Percentiles rank a stretch among this genome's conserved stretches.
Conservation (phyloP, 2,888 invertebrate species). For the Ectemnius continuus region DNA sequence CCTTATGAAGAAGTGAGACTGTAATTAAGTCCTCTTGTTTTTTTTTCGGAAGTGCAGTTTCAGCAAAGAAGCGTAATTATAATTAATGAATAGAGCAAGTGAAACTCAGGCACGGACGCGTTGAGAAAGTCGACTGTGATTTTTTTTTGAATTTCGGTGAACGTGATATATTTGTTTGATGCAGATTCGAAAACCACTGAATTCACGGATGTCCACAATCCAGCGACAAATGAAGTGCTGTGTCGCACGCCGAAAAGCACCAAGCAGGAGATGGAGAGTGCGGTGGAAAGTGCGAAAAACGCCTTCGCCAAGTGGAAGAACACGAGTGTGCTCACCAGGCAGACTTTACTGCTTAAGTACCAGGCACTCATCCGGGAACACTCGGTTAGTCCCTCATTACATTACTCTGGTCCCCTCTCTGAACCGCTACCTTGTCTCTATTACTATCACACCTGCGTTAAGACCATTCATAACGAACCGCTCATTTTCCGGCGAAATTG, state of each 20-base stretch:
- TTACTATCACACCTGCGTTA: neutral
- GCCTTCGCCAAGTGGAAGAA: conserved; percentile 90
- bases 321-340: conserved; percentile 94
- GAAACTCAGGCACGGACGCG: no score
- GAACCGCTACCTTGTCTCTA: neutral
- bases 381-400: conserved; percentile 71
- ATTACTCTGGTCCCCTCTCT: neutral
- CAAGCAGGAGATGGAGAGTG: conserved; percentile 91
- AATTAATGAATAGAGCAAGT: no score
- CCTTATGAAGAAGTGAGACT: no score
- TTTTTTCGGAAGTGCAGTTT: no score
- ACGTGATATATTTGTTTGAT: conserved; percentile 16
- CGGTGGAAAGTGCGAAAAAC: conserved; percentile 91
- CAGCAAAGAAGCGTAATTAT: no score
- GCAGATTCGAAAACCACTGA: conserved; percentile 94
- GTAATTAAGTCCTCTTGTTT: no score
- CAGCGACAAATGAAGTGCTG: conserved; percentile 92
- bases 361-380: conserved; percentile 76
- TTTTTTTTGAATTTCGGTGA: no score
- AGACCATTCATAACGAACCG: neutral
- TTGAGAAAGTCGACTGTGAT: no score
- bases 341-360: conserved; percentile 93
- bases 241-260: conserved; percentile 93
- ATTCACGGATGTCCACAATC: conserved; percentile 97
- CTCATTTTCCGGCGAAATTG: conserved; percentile 26